phyloP scores from a whole-genome alignment of 2,113 vertebrate species.

The Hoplias malabaricus region DNA sequence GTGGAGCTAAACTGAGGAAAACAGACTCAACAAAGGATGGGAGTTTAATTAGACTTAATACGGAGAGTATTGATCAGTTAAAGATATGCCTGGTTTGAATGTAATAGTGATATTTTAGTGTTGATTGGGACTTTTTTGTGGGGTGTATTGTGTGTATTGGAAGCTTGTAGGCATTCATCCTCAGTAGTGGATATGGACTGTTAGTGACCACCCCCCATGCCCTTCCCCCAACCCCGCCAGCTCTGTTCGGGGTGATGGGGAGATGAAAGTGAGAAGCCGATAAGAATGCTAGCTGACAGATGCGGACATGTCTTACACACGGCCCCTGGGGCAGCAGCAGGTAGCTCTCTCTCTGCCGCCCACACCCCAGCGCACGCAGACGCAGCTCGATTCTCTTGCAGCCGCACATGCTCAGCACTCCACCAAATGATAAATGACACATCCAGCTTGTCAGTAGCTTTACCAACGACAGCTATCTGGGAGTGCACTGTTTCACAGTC shows the following conservation, averaged over 20 bases:
- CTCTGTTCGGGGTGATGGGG: conserved; percentile 32
- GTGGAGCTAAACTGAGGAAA: neutral
- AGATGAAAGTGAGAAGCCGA: conserved; percentile 49
- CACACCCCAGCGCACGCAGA: conserved; percentile 36
- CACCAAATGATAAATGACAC: conserved; percentile 56
- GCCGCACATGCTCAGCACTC: conserved; percentile 33
- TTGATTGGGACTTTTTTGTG: neutral
- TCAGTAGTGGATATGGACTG: neutral
- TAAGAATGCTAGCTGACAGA: conserved; percentile 52
- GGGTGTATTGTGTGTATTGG: neutral
- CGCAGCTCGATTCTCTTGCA: conserved; percentile 27
- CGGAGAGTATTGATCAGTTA: neutral
- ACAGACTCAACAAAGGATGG: neutral
- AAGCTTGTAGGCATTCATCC: neutral
- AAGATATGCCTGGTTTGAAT: neutral
- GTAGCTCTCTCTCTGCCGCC: conserved; percentile 29
- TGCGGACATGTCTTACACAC: conserved; percentile 53
- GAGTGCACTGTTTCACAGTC: conserved; percentile 24
- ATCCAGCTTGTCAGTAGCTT: conserved; percentile 48
- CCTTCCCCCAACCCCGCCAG: neutral
- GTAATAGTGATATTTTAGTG: neutral
- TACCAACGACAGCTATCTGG: conserved; percentile 41
- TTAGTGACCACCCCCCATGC: neutral
- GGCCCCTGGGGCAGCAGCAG: conserved; percentile 48
- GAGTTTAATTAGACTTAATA: neutral